phyloP scores from a whole-genome alignment of 2,113 vertebrate genomes.

The Burhinus oedicnemus region DNA sequence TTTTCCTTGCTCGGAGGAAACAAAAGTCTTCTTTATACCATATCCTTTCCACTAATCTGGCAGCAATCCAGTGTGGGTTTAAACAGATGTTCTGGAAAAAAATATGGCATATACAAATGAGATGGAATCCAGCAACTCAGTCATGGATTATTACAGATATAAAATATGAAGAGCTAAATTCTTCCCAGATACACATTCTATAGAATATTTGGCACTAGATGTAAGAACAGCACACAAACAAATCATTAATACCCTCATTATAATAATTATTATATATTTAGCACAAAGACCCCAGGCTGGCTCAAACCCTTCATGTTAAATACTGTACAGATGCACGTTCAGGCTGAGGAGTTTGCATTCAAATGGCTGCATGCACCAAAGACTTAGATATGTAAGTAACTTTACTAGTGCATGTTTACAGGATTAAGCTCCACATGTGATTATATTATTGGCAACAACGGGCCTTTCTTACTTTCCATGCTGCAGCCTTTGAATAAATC shows the following conservation, averaged over 20 bases:
- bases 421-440: slow-evolving; percentile 22
- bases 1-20: slow-evolving; percentile 53
- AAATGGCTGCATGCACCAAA: slow-evolving; percentile 6
- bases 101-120: slow-evolving; percentile 68
- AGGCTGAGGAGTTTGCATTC: slow-evolving; percentile 38
- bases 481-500: slow-evolving; percentile 40
- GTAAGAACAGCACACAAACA: slow-evolving; percentile 56
- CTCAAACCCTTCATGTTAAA: slow-evolving; percentile 17
- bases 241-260: slow-evolving; percentile 67
- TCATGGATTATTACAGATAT: slow-evolving; percentile 67
- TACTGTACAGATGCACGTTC: slow-evolving; percentile 30
- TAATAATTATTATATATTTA: slow-evolving; percentile 67
- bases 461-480: slow-evolving; percentile 23
- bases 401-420: slow-evolving; percentile 15
- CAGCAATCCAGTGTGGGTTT: slow-evolving; percentile 62
- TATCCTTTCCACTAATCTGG: slow-evolving; percentile 68
- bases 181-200: slow-evolving; percentile 52
- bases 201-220: slow-evolving; percentile 60
- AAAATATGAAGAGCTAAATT: slow-evolving; percentile 58
- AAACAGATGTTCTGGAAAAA: slow-evolving; percentile 73
- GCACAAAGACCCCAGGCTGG: slow-evolving; percentile 60
- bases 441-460: neutral
- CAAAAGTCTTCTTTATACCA: slow-evolving; percentile 70
- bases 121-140: slow-evolving; percentile 63
- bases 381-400: slow-evolving; percentile 23